phyloP scores from a whole-genome alignment of 2,888 invertebrate genomes.

The Smittia sp. region DNA sequence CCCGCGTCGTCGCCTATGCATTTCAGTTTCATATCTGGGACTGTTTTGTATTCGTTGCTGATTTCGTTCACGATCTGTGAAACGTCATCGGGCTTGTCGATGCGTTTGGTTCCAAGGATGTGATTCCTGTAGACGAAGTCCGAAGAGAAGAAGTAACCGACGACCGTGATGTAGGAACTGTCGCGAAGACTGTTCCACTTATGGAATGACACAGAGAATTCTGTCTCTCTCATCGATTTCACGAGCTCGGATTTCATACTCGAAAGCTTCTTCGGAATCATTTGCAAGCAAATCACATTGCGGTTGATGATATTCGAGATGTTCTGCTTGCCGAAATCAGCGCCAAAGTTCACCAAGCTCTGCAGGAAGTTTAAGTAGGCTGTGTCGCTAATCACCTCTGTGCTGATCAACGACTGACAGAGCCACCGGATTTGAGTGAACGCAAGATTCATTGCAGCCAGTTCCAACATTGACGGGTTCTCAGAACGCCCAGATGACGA shows the following conservation, averaged over 20 bases:
- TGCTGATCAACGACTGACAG: conserved; percentile 14
- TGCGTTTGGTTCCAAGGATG: conserved; percentile 24
- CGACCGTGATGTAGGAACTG: conserved; percentile 25
- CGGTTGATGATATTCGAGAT: conserved; percentile 36
- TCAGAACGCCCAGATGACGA: conserved; percentile 22
- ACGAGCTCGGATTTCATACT: not conserved
- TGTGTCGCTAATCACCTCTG: conserved; percentile 38
- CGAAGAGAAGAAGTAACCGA: conserved; percentile 24
- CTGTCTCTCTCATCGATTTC: not conserved
- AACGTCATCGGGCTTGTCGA: not conserved
- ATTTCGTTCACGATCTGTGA: conserved; percentile 18
- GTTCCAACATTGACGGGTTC: not conserved
- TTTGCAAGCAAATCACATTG: not conserved
- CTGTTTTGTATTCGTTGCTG: not conserved
- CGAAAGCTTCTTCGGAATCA: conserved; percentile 11
- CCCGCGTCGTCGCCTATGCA: not conserved
- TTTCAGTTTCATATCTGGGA: not conserved
- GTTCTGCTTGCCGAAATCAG: conserved; percentile 41
- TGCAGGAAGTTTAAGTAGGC: conserved; percentile 41
- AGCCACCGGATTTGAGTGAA: conserved; percentile 35
- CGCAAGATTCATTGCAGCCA: not conserved
- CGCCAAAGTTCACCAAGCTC: conserved; percentile 41
- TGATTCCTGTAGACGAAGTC: conserved; percentile 12
- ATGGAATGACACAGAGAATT: conserved; percentile 28
- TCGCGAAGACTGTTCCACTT: conserved; percentile 6